Conservation (phyloP, 2,113 vertebrate species). For the Misgurnus mizolepis region DNA sequence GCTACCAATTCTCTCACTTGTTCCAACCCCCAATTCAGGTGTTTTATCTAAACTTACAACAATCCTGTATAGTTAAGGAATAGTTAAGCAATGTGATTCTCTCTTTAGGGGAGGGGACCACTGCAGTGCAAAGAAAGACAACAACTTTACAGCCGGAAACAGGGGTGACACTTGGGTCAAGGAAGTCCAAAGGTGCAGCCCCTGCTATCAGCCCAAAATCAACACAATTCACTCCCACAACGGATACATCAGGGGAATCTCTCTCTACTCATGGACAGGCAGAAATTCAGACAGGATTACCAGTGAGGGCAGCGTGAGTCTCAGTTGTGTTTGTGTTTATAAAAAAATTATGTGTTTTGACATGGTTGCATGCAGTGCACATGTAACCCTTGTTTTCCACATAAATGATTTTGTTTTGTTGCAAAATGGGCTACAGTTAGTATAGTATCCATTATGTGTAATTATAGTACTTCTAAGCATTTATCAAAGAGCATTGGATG, state of each 20-base stretch:
- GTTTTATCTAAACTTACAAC: background rate
- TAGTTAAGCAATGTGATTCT: conserved; percentile 11
- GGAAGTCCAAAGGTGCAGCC: conserved; percentile 21
- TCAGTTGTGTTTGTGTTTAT: conserved; percentile 24
- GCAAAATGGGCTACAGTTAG: background rate
- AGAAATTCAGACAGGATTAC: conserved; percentile 29
- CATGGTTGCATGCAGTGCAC: conserved; percentile 2
- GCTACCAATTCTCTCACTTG: background rate
- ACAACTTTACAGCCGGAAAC: conserved; percentile 29
- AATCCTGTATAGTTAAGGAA: background rate
- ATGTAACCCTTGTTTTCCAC: background rate
- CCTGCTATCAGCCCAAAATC: conserved; percentile 34
- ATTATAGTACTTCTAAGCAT: background rate
- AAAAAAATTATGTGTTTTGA: background rate
- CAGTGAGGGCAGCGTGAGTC: conserved; percentile 31
- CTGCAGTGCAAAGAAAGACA: conserved; percentile 9
- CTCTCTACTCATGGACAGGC: conserved; percentile 18
- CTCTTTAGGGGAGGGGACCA: conserved; percentile 29
- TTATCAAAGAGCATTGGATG: background rate
- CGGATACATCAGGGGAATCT: conserved; percentile 23
- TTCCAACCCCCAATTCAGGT: background rate
- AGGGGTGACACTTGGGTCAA: conserved; percentile 25
- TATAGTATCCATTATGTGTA: background rate
- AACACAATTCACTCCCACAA: conserved; percentile 5
- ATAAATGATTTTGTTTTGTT: background rate